A percentile compares a stretch with the other conserved stretches of the same genome.
These are phyloP conservation scores for Ibidorhyncha struthersii DNA, from an alignment of 2,113 vertebrate species.

Conservation along the genomic window DNA sequence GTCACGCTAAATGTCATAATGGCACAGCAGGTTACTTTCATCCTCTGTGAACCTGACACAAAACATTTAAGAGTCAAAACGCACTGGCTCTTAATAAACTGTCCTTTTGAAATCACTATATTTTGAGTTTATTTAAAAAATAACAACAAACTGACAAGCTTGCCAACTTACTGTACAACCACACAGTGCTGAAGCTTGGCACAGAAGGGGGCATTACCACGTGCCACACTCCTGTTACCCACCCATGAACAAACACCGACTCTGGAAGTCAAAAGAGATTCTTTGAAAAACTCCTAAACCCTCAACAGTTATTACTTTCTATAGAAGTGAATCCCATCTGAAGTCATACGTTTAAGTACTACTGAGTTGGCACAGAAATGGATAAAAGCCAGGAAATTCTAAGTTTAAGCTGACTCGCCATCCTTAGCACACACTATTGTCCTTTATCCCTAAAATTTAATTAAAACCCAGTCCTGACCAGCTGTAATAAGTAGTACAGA, in stretches of 20 bases:
- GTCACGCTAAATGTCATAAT: neutral
- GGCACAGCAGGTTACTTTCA: neutral
- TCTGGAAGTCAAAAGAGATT: slow-evolving; percentile 41
- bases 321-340: slow-evolving; percentile 63
- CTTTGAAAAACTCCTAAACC: slow-evolving; percentile 29
- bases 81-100: neutral
- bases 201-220: neutral
- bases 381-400: slow-evolving; percentile 74
- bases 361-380: slow-evolving; percentile 61
- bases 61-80: neutral
- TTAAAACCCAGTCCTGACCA: slow-evolving; percentile 75
- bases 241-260: neutral
- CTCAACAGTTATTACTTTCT: slow-evolving; percentile 47
- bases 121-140: neutral
- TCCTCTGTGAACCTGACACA: neutral
- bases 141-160: neutral
- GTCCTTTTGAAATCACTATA: neutral
- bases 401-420: slow-evolving; percentile 68
- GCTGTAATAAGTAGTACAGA: slow-evolving; percentile 73
- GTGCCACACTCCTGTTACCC: neutral
- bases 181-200: neutral
- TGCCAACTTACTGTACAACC: neutral
- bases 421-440: slow-evolving; percentile 72
- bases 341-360: slow-evolving; percentile 66
- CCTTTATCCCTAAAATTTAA: slow-evolving; percentile 77